phyloP scores from a whole-genome alignment of 2,797 vertebrate species.

The Takifugu ocellatus region DNA sequence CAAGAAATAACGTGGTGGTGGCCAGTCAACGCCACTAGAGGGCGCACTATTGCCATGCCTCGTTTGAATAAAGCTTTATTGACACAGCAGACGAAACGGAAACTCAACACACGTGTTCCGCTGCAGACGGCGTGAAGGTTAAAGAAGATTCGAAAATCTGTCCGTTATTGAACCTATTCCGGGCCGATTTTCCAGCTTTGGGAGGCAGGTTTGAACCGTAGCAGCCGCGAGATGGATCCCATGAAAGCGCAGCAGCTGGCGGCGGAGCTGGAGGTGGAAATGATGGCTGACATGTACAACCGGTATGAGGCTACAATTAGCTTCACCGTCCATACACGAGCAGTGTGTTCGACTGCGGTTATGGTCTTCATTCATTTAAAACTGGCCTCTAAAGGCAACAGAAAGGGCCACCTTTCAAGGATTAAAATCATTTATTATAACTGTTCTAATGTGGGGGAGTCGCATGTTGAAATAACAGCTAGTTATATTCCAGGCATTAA shows the following conservation, averaged over 20 bases:
- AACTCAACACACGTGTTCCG: conserved; percentile 55
- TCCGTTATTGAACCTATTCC: conserved; percentile 10
- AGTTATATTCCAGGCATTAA: too few relatives aligned
- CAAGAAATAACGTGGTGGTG: too few relatives aligned
- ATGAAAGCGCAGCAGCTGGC: conserved; percentile 93
- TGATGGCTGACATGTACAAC: conserved; percentile 99
- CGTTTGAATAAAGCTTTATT: conserved; percentile 68
- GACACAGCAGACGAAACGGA: conserved; percentile 50
- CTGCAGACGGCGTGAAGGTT: conserved; percentile 56
- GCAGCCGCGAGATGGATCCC: conserved; percentile 82
- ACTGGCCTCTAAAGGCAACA: too few relatives aligned
- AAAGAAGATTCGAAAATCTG: conserved; percentile 21
- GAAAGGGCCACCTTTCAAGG: too few relatives aligned
- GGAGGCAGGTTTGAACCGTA: background rate
- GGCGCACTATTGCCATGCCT: conserved; percentile 6
- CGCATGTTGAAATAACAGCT: too few relatives aligned
- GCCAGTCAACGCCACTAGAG: conserved; percentile 5
- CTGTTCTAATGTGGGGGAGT: too few relatives aligned
- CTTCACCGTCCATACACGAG: background rate
- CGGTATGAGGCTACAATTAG: conserved; percentile 74
- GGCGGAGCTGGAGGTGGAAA: conserved; percentile 95
- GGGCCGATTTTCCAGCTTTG: conserved; percentile 8
- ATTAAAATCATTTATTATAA: too few relatives aligned
- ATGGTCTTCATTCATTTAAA: background rate
- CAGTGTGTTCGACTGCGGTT: background rate